Conservation (phyloP, 2,888 invertebrate species). For the Amphipyra berbera region DNA sequence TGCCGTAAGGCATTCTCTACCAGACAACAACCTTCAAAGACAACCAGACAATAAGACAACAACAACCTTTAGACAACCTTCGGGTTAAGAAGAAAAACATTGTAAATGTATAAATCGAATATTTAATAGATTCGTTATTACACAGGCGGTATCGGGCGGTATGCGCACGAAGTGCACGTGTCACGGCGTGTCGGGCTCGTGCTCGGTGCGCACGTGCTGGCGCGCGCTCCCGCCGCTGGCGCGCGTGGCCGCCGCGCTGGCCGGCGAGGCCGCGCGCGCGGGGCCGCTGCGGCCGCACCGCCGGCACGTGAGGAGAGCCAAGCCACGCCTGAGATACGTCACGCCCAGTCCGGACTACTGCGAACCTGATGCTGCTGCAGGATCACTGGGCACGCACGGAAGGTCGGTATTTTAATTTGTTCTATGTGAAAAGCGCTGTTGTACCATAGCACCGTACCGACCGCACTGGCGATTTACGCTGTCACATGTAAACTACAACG, state of each 20-base stretch:
- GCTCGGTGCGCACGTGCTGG: conserved; percentile 95
- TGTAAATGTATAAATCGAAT: too few species aligned
- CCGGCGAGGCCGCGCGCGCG: conserved; percentile 80
- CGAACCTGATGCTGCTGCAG: conserved; percentile 92
- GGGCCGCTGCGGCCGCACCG: conserved; percentile 78
- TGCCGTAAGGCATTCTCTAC: too few species aligned
- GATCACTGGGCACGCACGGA: conserved; percentile 94
- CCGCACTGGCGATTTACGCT: too few species aligned
- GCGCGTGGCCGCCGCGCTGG: conserved; percentile 90
- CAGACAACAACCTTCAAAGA: too few species aligned
- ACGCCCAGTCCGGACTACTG: conserved; percentile 96
- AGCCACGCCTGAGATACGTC: conserved; percentile 92
- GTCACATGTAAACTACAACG: too few species aligned
- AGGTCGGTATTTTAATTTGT: conserved; percentile 85
- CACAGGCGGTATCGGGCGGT: conserved; percentile 90
- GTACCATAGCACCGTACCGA: too few species aligned
- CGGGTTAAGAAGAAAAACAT: too few species aligned
- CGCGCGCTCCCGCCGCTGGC: conserved; percentile 91
- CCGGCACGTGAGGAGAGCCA: conserved; percentile 76
- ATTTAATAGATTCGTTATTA: too few species aligned
- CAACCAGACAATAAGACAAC: too few species aligned
- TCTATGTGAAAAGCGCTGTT: too few species aligned
- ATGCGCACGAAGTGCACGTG: conserved; percentile 93
- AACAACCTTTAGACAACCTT: too few species aligned
- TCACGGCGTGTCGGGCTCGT: conserved; percentile 95